Base-by-base conservation (phyloP, 2,113 vertebrate genomes). In the Parus major region DNA sequence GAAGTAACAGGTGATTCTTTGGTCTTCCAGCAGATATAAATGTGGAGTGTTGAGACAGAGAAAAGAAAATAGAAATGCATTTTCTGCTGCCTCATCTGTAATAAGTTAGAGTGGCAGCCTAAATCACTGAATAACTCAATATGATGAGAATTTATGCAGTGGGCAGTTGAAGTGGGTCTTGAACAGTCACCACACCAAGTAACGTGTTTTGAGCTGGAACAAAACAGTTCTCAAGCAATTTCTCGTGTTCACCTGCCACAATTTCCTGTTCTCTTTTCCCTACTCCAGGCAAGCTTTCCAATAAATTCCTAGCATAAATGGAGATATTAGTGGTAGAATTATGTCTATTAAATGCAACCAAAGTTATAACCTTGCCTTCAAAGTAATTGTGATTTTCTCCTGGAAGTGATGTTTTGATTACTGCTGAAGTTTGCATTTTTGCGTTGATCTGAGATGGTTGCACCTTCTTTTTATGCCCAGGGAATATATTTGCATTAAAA, bases 171-270 rank as follows among this genome's bases (percentile, higher is more conserved):
- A 95, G 70, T 70, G 39, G 61, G 82, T 87, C 78, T 39, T 36
- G 82, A 95, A 68, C 60, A 70, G 69, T 81, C 83, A 82, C 60
- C 39, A 71, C 13, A 17, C 11, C 44, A 49, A 82, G 19, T 61
- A 85, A 76, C 29, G 47, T 33, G 56, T 76, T 95, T 63, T 79
- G 65, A 92, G 86, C 69, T 95, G 81, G 85, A 97, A 73, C n/a
- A 92, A 97, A 97, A 85, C 83, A 94, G 53, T 82, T 88, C 82
- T 92, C 93, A 90, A 64, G 17, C 12, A 83, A 42, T 66, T 87
- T 94, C 70, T 85, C 6, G 19, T 75, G 31, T 60, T 89, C 36
- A 87, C 83, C 68, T 68, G 63, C 61, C 82, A 88, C 71, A 63
- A n/a, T 61, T 68, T 84, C 25, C 41, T 52, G 10, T 53, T 84